A percentile compares a stretch with the other conserved stretches of the same genome.
Evolutionary conservation across 2,797 vertebrate species (phyloP).

Genomic region (Pangasius sanitwongsei): DNA sequence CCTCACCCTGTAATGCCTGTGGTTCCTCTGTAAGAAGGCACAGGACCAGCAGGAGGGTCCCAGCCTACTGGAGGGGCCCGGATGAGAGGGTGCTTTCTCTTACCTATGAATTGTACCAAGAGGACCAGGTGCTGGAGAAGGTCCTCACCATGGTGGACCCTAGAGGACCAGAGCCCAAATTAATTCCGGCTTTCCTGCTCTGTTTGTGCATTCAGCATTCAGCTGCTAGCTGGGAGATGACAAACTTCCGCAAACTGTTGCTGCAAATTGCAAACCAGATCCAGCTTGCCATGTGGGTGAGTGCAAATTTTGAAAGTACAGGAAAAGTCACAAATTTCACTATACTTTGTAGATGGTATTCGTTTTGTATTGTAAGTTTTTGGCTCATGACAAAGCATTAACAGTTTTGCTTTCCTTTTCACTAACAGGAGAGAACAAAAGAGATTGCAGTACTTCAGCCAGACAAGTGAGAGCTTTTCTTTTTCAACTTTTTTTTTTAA

Average conservation of each 20-base stretch:
- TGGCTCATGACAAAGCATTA: background rate
- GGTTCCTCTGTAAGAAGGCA: conserved; percentile 55
- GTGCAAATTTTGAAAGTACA: conserved; percentile 40
- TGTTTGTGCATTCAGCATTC: conserved; percentile 78
- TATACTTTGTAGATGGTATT: background rate
- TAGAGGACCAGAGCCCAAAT: conserved; percentile 64
- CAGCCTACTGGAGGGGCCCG: conserved; percentile 66
- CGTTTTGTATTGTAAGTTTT: background rate
- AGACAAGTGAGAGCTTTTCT: conserved; percentile 68
- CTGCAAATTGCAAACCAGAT: conserved; percentile 72
- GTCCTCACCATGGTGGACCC: conserved; percentile 67
- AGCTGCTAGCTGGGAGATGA: conserved; percentile 64
- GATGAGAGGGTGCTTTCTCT: conserved; percentile 66
- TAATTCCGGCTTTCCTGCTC: conserved; percentile 76
- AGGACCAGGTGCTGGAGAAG: conserved; percentile 72
- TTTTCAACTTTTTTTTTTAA: conserved; percentile 8
- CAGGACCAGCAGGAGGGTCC: conserved; percentile 45
- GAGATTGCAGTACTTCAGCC: conserved; percentile 74
- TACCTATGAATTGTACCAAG: conserved; percentile 70
- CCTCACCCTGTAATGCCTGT: conserved; percentile 63
- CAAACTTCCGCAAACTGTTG: conserved; percentile 73
- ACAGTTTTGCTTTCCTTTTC: conserved; percentile 48
- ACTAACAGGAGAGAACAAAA: conserved; percentile 77
- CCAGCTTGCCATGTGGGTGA: conserved; percentile 76
- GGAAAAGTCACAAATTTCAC: background rate